These are phyloP conservation scores for Gadopsis marmoratus DNA, from an alignment of 2,797 vertebrate species.

Conservation along the genomic window DNA sequence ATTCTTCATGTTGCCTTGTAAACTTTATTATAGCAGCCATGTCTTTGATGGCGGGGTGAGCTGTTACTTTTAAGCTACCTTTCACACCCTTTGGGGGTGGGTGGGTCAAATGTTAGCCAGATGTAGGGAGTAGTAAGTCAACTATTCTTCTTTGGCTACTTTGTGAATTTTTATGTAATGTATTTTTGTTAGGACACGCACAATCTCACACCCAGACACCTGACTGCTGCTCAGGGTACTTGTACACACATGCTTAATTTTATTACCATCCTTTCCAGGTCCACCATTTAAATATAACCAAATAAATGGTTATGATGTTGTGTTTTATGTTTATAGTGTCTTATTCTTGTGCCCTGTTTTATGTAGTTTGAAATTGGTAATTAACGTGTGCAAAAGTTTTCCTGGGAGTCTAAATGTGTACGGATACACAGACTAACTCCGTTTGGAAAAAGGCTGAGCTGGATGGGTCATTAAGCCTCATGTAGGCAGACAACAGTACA, in stretches of 20 bases:
- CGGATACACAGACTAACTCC: constrained; percentile 29
- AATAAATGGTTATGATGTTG: constrained; percentile 32
- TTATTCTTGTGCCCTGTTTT: constrained; percentile 53
- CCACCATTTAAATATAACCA: constrained; percentile 25
- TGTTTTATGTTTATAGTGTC: constrained; percentile 39
- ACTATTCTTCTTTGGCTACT: background rate
- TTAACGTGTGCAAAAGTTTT: constrained; percentile 56
- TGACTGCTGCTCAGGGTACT: background rate
- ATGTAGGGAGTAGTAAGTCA: background rate
- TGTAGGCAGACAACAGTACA: constrained; percentile 45
- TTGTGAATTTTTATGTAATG: background rate
- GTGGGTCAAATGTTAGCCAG: constrained; percentile 8
- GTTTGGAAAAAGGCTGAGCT: constrained; percentile 49
- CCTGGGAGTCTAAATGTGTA: constrained; percentile 38
- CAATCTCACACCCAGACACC: constrained; percentile 19
- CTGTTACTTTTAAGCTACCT: constrained; percentile 10
- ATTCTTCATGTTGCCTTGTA: constrained; percentile 11
- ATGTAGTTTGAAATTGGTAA: constrained; percentile 62
- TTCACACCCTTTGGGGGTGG: background rate
- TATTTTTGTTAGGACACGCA: constrained; percentile 16
- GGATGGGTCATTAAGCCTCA: constrained; percentile 62
- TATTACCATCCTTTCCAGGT: constrained; percentile 12
- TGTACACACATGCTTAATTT: constrained; percentile 36
- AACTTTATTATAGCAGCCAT: constrained; percentile 17
- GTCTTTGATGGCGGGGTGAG: background rate